Evolutionary conservation across 2,113 vertebrate species (phyloP).

Genomic region (Isurus oxyrinchus): DNA sequence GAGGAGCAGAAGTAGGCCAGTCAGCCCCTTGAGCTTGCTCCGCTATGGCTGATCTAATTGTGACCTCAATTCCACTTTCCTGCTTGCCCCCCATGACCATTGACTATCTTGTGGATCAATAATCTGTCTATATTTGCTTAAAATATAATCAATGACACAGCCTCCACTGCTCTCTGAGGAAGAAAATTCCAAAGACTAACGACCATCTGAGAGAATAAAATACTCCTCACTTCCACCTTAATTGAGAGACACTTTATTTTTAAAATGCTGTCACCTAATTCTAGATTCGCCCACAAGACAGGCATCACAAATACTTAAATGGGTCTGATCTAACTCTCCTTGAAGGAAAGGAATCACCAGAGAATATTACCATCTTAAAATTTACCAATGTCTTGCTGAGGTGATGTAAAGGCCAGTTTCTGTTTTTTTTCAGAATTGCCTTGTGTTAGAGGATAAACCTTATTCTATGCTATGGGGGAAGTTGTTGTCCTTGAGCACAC

Average conservation of each 20-base stretch:
- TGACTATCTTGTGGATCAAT: not conserved
- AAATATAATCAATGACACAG: not conserved
- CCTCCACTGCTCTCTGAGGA: not conserved
- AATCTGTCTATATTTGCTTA: not conserved
- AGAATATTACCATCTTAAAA: no score
- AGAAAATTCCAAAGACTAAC: not conserved
- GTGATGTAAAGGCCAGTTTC: no score
- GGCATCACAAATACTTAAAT: no score
- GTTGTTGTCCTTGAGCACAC: no score
- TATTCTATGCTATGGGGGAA: no score
- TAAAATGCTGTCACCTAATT: not conserved
- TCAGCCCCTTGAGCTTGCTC: not conserved
- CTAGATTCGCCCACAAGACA: not conserved
- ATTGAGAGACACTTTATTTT: not conserved
- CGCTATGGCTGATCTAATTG: not conserved
- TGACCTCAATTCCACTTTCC: not conserved
- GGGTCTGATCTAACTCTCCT: no score
- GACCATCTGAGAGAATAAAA: not conserved
- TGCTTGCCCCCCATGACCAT: not conserved
- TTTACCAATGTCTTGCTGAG: no score
- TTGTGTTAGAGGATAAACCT: no score
- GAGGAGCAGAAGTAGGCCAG: not conserved
- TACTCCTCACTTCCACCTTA: not conserved
- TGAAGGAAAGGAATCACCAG: no score
- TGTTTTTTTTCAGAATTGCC: no score